phyloP scores from a whole-genome alignment of 2,113 vertebrate species.

The Pelodiscus sinensis region DNA sequence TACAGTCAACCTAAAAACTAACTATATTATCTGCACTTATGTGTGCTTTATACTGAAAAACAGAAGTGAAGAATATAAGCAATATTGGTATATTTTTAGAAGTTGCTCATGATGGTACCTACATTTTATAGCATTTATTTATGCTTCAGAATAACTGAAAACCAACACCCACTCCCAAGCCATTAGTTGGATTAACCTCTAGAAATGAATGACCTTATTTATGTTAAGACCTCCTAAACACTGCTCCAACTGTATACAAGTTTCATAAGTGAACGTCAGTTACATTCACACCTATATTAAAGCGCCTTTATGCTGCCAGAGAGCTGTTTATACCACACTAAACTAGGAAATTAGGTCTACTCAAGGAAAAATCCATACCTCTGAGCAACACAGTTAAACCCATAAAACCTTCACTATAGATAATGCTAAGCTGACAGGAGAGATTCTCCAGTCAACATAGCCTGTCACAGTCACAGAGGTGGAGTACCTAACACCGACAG shows the following conservation, averaged over 20 bases:
- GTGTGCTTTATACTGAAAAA: constrained; percentile 2
- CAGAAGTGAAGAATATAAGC: constrained; percentile 37
- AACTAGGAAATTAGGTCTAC: neutral
- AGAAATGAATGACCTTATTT: neutral
- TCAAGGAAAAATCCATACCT: neutral
- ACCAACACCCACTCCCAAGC: neutral
- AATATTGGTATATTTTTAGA: constrained; percentile 41
- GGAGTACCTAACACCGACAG: neutral
- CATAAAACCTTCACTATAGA: too few relatives aligned
- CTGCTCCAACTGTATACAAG: neutral
- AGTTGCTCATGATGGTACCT: constrained; percentile 55
- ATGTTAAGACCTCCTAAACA: neutral
- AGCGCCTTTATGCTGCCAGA: neutral
- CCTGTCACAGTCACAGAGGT: neutral
- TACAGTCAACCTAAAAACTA: constrained; percentile 21
- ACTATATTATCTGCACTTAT: constrained; percentile 5
- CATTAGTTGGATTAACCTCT: constrained; percentile 5
- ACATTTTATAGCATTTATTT: constrained; percentile 6
- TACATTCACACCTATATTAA: neutral
- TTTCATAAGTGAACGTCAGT: neutral
- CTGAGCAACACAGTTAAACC: neutral
- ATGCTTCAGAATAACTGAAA: constrained; percentile 27
- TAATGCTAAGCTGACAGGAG: too few relatives aligned
- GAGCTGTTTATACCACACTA: neutral
- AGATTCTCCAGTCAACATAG: neutral